Base-by-base conservation (phyloP, 2,797 vertebrate species). In the Neomorphus geoffroyi region DNA sequence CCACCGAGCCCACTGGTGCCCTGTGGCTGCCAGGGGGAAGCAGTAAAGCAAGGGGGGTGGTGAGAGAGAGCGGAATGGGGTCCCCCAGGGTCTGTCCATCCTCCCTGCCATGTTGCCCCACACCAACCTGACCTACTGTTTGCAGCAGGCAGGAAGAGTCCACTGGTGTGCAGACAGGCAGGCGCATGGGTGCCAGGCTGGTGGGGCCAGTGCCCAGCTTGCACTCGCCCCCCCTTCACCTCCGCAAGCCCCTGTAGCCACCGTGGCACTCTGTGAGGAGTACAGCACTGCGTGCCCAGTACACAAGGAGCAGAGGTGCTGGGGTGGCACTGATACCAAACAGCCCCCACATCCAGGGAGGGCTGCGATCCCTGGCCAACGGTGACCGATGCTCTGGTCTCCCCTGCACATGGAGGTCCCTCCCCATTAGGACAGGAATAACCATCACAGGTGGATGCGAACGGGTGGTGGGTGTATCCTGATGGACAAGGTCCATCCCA, bases 141-240 rank as follows among this genome's bases (percentile, higher is more conserved):
- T 7, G 57, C 28, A 48, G 61, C 14, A 32, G 21, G 23, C 5
- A 10, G 28, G 12, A n/a, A n/a, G 39, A 8, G 30, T 10, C 39
- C 39, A 0, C 24, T 0, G 0, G 2, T 0, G 7, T 2, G 45
- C 0, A 0, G 18, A 10, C 0, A 1, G 48, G 46, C 35, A 27
- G 23, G 33, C 12, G 35, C 11, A 8, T 0, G 1, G 41, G 19
- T n/a, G 37, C 33, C 2, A 1, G 33, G 15, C n/a, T 8, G 56
- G 27, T 41, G 39, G 27, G 35, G 28, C 5, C 70, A 69, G 43
- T 24, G 62, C 39, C 30, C 71, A 27, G 33, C 15, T 26, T 30
- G 48, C 14, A 4, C 7, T 58, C 1, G 3, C 16, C 27, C n/a
- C 35, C 26, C 18, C 10, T 2, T 18, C 28, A 18, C 11, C 46